Conservation (phyloP, 2,113 vertebrate genomes). For the Illadopsis cleaveri region DNA sequence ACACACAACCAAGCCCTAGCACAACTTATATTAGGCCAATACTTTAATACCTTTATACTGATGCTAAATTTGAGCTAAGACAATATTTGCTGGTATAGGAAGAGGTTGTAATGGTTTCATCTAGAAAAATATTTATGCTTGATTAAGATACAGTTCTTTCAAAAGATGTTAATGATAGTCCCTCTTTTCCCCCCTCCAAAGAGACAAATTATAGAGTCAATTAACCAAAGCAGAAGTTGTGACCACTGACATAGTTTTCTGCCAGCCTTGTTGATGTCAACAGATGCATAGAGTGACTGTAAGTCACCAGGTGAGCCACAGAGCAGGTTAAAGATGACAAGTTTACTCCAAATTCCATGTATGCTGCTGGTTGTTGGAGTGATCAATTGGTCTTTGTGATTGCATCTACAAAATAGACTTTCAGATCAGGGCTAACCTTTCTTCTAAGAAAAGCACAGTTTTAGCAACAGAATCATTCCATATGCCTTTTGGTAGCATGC, state of each 20-base stretch:
- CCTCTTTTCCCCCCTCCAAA: neutral
- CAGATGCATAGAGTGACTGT: neutral
- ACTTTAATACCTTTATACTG: neutral
- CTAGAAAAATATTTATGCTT: neutral
- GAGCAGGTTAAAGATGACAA: neutral
- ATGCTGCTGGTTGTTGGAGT: neutral
- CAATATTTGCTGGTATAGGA: neutral
- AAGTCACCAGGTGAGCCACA: neutral
- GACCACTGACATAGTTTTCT: neutral
- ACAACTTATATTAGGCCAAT: neutral
- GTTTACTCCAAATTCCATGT: neutral
- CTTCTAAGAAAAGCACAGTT: neutral
- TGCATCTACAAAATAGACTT: neutral
- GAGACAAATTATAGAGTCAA: neutral
- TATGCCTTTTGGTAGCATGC: neutral
- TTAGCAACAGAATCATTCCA: neutral
- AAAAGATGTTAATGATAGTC: neutral
- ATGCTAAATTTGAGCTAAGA: neutral
- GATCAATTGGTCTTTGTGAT: neutral
- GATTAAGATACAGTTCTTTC: neutral
- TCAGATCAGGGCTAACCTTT: neutral
- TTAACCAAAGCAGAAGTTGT: neutral
- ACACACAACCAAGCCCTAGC: neutral
- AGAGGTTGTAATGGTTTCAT: neutral
- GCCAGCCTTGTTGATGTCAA: neutral